Evolutionary conservation across 2,113 vertebrate species (phyloP), one percentile per base, ranked within the genome.

Genomic region (Chlorodrepanis virens): DNA sequence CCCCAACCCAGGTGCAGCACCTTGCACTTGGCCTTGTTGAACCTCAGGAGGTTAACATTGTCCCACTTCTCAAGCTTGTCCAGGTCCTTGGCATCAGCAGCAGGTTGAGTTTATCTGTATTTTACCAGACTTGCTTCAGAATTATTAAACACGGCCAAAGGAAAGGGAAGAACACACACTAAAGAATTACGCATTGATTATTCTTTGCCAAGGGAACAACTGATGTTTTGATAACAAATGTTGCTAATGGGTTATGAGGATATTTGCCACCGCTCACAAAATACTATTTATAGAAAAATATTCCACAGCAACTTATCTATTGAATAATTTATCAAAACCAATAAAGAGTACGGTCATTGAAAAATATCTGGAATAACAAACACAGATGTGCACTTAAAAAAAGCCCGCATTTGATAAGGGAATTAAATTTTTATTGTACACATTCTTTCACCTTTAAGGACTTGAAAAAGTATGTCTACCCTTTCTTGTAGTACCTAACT

Each of bases 111-210:
- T 77, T 52, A 68, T 56, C 77, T 78, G 16, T 69, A 37, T 87
- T 93, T 83, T 65, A 74, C 16, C 50, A 64, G 40, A 80, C 49
- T 52, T 65, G 40, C 31, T 77, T 44, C 35, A 64, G n/a, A 88
- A 78, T 17, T 11, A 71, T 42, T 84, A 63, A 75, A 77, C 10
- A 29, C 0, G 0, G 42, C 29, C 52, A 88, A 78, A 63, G 31
- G 39, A 77, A 92, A 54, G 33, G 31, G 35, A 79, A 39, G 57
- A 90, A 39, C 40, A 47, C 9, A 42, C 25, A 31, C 21, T 42
- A 14, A 76, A 76, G 44, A 68, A 68, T 27, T 37, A 44, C 0
- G 0, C 0, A 0, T 11, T 42, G 44, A 42, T 76, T 52, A 76
- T 35, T 70, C 64, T 61, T 70, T 42, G 53, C 22, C 45, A 65